Conservation (phyloP, 2,888 invertebrate species). For the Metopia argyrocephala region DNA sequence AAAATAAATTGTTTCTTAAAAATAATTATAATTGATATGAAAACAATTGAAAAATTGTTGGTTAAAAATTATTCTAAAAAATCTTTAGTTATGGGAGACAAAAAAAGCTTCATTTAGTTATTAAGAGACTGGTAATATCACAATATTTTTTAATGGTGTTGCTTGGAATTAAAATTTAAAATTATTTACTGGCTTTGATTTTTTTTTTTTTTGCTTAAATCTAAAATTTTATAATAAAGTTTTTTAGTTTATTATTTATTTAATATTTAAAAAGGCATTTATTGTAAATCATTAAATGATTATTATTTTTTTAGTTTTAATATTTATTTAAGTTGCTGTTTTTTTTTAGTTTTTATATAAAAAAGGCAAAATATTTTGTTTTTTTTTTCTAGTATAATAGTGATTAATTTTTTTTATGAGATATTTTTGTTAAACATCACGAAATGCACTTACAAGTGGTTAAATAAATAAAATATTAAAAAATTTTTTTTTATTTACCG, state of each 20-base stretch:
- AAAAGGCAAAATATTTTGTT: slow-evolving; percentile 53
- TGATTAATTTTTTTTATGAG: too few relatives aligned
- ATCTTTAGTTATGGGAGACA: not conserved
- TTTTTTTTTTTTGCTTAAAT: slow-evolving; percentile 5
- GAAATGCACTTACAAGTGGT: too few relatives aligned
- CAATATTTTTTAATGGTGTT: slow-evolving; percentile 41
- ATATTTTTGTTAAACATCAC: too few relatives aligned
- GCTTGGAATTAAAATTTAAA: slow-evolving; percentile 7
- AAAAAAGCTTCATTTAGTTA: slow-evolving; percentile 44
- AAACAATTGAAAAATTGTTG: not conserved
- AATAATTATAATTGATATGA: slow-evolving; percentile 45
- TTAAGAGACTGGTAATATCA: slow-evolving; percentile 45
- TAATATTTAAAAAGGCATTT: slow-evolving; percentile 58
- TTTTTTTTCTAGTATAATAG: slow-evolving; percentile 20
- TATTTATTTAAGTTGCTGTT: too few relatives aligned
- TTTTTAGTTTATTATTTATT: slow-evolving; percentile 3
- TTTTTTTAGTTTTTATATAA: slow-evolving; percentile 29
- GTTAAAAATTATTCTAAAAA: not conserved
- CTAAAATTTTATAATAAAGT: slow-evolving; percentile 37
- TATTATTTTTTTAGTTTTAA: slow-evolving; percentile 60
- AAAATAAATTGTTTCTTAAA: not conserved
- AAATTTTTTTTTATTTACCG: slow-evolving; percentile 37
- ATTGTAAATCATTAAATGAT: slow-evolving; percentile 65
- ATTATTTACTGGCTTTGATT: not conserved
- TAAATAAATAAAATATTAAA: too few relatives aligned